Evolutionary conservation across 2,797 vertebrate species (phyloP).

Genomic region (Okamejei kenojei): DNA sequence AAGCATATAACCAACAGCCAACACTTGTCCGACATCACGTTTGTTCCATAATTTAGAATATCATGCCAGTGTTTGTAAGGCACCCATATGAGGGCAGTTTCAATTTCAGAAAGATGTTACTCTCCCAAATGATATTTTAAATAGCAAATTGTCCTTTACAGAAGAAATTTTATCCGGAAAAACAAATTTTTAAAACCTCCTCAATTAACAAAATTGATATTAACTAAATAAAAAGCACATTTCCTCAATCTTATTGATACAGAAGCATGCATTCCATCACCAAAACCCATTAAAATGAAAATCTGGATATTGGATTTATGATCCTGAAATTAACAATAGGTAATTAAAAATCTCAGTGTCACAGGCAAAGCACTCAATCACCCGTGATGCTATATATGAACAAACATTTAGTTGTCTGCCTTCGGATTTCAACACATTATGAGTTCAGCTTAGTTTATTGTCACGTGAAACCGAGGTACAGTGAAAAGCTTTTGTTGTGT

Average conservation of each 20-base stretch:
- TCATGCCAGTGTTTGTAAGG: not conserved
- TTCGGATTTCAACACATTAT: not conserved
- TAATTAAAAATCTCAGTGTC: not conserved
- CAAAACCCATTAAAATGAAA: not conserved
- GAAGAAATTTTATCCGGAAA: not conserved
- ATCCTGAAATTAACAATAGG: not conserved
- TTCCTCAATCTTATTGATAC: not conserved
- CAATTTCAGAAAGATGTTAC: not conserved
- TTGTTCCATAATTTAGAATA: not conserved
- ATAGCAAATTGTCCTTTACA: not conserved
- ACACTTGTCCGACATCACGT: not conserved
- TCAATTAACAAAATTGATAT: not conserved
- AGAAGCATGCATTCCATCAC: not conserved
- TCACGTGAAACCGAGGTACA: no score
- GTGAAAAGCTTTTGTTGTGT: no score
- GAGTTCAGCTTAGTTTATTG: no score
- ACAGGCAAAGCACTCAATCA: not conserved
- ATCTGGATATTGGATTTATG: not conserved
- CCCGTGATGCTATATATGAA: not conserved
- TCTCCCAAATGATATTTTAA: not conserved
- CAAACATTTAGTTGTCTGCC: not conserved
- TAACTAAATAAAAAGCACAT: not conserved
- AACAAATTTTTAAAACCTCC: not conserved
- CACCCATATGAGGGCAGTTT: not conserved
- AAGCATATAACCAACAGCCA: not conserved